Conservation (phyloP, 2,888 invertebrate genomes). For the Polietes domitor region DNA sequence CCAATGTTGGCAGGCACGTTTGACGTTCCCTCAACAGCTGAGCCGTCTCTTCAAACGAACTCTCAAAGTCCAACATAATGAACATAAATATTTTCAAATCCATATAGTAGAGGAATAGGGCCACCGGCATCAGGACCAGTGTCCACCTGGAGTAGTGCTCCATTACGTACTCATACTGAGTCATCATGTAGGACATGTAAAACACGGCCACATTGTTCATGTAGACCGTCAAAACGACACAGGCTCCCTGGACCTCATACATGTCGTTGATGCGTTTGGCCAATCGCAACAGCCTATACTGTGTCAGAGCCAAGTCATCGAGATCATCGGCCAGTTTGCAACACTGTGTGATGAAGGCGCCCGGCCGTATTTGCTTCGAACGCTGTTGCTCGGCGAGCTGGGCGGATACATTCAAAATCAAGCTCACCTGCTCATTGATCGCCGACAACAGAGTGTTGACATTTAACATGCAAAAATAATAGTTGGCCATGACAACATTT, state of each 20-base stretch:
- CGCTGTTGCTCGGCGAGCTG: background rate
- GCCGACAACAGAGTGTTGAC: background rate
- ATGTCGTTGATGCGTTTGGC: slow-evolving; percentile 6
- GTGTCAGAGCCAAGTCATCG: slow-evolving; percentile 26
- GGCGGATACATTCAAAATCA: slow-evolving; percentile 8
- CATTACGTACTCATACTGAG: background rate
- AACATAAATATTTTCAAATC: background rate
- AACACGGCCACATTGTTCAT: slow-evolving; percentile 14
- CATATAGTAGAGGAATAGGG: slow-evolving; percentile 1
- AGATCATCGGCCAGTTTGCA: slow-evolving; percentile 18
- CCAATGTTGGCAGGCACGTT: background rate
- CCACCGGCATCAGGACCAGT: background rate
- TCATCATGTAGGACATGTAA: background rate
- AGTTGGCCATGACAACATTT: slow-evolving; percentile 35
- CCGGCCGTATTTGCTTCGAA: background rate
- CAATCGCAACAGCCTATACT: background rate
- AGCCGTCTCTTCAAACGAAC: background rate
- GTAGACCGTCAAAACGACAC: slow-evolving; percentile 15
- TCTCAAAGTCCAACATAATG: background rate
- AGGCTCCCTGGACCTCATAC: slow-evolving; percentile 30
- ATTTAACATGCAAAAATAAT: slow-evolving; percentile 25
- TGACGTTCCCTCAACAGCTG: background rate
- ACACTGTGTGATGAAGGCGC: slow-evolving; percentile 15
- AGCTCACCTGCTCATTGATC: slow-evolving; percentile 34
- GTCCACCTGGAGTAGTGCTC: background rate